Percentiles rank a stretch among this genome's conserved stretches.
These are phyloP conservation scores for Nasalis larvatus DNA, from an alignment of 2,113 vertebrate species.

Conservation along the genomic window DNA sequence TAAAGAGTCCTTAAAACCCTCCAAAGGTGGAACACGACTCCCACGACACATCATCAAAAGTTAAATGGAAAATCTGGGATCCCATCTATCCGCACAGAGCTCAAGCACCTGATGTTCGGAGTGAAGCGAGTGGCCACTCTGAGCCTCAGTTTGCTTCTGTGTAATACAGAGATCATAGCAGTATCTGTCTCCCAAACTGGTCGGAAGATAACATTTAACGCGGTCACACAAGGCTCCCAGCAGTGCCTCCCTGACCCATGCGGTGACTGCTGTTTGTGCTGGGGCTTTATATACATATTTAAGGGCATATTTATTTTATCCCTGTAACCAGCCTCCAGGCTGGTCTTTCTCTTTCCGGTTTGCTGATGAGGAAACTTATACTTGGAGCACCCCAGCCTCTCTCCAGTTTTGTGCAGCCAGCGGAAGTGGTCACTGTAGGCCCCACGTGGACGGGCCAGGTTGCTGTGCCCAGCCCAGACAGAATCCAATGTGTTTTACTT, in stretches of 20 bases:
- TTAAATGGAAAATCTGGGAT: not conserved
- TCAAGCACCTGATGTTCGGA: rapidly evolving
- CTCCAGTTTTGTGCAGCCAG: not conserved
- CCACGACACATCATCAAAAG: not conserved
- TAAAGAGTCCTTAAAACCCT: not conserved
- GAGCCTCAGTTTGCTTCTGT: not conserved
- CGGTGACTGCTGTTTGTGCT: not conserved
- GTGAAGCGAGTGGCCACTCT: not conserved
- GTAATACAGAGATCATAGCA: too few relatives aligned
- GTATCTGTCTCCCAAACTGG: not conserved
- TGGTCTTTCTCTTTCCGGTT: not conserved
- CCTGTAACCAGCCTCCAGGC: not conserved
- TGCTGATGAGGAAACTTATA: not conserved
- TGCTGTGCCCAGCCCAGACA: not conserved
- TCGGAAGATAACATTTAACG: not conserved
- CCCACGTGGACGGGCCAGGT: rapidly evolving
- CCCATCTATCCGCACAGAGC: not conserved
- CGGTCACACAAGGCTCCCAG: rapidly evolving
- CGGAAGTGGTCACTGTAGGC: not conserved
- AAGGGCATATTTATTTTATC: not conserved
- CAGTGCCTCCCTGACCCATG: rapidly evolving
- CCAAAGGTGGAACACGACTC: too few relatives aligned
- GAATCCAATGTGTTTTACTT: not conserved
- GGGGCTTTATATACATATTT: too few relatives aligned
- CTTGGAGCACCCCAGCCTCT: not conserved